Evolutionary conservation across 2,113 vertebrate species (phyloP).

Genomic region (Piprites chloris): DNA sequence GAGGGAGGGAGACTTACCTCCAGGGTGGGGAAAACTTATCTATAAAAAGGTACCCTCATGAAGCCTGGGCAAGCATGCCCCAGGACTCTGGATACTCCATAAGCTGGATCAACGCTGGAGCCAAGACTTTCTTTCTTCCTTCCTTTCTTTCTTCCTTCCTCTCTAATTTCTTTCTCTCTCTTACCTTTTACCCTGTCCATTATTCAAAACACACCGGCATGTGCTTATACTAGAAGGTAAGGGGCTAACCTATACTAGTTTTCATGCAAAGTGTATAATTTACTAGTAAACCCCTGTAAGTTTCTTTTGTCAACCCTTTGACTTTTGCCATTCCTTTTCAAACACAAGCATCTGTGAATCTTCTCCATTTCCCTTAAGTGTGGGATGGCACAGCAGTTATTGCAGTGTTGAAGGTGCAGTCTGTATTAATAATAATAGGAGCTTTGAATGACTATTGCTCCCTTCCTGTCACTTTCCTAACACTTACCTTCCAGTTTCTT

Average conservation of each 20-base stretch:
- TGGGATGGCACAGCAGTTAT: background rate
- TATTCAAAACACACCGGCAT: background rate
- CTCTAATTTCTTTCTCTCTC: background rate
- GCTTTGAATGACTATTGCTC: background rate
- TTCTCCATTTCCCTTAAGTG: background rate
- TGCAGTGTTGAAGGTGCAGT: background rate
- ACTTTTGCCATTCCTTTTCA: background rate
- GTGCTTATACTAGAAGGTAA: background rate
- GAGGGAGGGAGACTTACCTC: background rate
- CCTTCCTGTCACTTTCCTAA: background rate
- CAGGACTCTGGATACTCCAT: background rate
- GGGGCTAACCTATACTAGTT: background rate
- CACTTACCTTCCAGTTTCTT: background rate
- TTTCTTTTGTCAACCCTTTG: background rate
- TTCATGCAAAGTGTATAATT: background rate
- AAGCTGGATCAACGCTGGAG: background rate
- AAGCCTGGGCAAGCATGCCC: background rate
- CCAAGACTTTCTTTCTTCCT: background rate
- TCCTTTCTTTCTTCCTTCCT: background rate
- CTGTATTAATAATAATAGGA: background rate
- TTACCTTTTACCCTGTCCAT: background rate
- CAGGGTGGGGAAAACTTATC: background rate
- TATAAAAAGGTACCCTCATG: background rate
- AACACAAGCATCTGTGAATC: background rate
- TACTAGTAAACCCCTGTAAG: background rate